Conservation (phyloP, 2,113 vertebrate genomes). For the Gadus macrocephalus region DNA sequence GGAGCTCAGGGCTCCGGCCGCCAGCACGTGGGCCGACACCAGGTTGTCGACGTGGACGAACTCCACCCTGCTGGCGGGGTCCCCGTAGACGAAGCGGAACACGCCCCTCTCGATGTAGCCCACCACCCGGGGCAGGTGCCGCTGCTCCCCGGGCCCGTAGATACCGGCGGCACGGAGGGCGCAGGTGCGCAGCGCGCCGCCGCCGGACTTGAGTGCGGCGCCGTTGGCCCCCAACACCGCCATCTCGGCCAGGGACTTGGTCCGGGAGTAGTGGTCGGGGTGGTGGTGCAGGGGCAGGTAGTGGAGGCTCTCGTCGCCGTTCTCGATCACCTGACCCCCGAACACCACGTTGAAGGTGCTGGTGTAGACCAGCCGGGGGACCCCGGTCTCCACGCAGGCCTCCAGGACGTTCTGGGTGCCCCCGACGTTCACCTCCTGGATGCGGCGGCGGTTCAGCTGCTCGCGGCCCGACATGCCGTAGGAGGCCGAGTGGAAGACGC, state of each 20-base stretch:
- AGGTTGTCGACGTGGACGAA: constrained; percentile 94
- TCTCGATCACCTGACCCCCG: constrained; percentile 86
- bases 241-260: constrained; percentile 89
- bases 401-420: constrained; percentile 85
- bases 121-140: constrained; percentile 92
- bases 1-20: constrained; percentile 75
- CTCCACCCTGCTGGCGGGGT: constrained; percentile 83
- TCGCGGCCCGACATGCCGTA: constrained; percentile 95
- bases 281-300: constrained; percentile 90
- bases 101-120: constrained; percentile 83
- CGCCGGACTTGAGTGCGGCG: constrained; percentile 42
- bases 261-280: constrained; percentile 91
- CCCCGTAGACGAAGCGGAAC: constrained; percentile 86
- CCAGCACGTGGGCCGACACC: constrained; percentile 82
- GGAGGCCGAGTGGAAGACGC: constrained; percentile 89
- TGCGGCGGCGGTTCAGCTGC: constrained; percentile 81
- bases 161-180: constrained; percentile 89
- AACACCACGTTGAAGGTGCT: constrained; percentile 95
- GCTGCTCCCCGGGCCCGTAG: constrained; percentile 90
- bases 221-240: constrained; percentile 83
- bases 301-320: constrained; percentile 87
- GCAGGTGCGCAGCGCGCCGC: constrained; percentile 77
- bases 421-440: constrained; percentile 82
- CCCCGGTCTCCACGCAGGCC: constrained; percentile 70
- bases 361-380: constrained; percentile 85